A percentile compares a stretch with the other conserved stretches of the same genome.
phyloP scores from a whole-genome alignment of 1,140 invertebrate species.

The Drosophila santomea region DNA sequence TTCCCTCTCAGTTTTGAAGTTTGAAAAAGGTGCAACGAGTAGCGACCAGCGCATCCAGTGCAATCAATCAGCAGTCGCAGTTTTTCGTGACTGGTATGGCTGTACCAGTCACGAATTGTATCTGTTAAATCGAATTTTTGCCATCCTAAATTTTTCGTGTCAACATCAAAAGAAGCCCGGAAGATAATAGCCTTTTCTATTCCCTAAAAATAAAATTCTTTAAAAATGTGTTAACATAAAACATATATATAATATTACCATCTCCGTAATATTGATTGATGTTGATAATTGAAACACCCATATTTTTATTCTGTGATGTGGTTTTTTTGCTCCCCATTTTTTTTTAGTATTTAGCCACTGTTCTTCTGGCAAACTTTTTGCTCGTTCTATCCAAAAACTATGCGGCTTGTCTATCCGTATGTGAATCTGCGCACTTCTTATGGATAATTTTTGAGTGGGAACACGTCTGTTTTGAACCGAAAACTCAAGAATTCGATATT shows the following conservation, averaged over 20 bases:
- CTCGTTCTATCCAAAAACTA: slow-evolving; percentile 22
- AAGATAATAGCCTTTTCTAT: slow-evolving; percentile 88
- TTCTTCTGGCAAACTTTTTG: slow-evolving; percentile 19
- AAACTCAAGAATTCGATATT: slow-evolving; percentile 94
- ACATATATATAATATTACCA: slow-evolving; percentile 31
- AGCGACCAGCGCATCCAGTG: slow-evolving; percentile 91
- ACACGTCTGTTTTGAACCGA: slow-evolving; percentile 87
- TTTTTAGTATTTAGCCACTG: slow-evolving; percentile 30
- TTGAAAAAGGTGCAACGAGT: slow-evolving; percentile 86
- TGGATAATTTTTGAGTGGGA: slow-evolving; percentile 85
- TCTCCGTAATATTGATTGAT: slow-evolving; percentile 65
- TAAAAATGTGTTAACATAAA: background rate
- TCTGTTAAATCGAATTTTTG: slow-evolving; percentile 93
- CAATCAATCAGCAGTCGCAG: slow-evolving; percentile 93
- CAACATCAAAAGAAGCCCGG: slow-evolving; percentile 89
- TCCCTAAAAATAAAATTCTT: slow-evolving; percentile 82
- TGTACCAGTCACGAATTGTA: slow-evolving; percentile 91
- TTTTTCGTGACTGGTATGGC: slow-evolving; percentile 85
- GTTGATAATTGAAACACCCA: slow-evolving; percentile 75
- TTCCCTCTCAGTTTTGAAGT: slow-evolving; percentile 17
- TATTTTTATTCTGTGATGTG: slow-evolving; percentile 57
- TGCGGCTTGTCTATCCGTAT: slow-evolving; percentile 71
- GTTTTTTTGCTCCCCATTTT: slow-evolving; percentile 27
- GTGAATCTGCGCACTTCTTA: slow-evolving; percentile 76
- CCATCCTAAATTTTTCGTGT: slow-evolving; percentile 91